Base-by-base conservation (phyloP, 2,888 invertebrate species). In the Sarcophaga subvicina region DNA sequence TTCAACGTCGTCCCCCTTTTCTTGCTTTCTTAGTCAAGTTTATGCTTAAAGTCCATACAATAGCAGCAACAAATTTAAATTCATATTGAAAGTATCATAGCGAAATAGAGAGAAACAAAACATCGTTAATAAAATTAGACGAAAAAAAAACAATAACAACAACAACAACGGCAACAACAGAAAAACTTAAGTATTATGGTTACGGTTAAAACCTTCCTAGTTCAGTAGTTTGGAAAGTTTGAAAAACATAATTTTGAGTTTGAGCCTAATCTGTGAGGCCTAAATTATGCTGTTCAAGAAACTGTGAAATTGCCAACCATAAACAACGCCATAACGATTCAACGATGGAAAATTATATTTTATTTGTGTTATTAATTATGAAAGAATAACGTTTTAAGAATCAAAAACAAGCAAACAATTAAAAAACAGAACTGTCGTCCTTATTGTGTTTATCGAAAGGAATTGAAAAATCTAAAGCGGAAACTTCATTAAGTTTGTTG, bases 151-250 rank as follows among this genome's bases (percentile, higher is more conserved):
- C n/a, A 37, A 37, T 3, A 37, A 8, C 37, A 37, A 70, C 45
- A 47, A 63, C 11, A 75, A 47, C 20, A 63, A 22, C 20, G 67
- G 25, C 45, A 67, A 62, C 11, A 12, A 49, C 45, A 62, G 63
- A 20, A 45, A 27, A 75, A 70, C 63, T 60, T 63, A 82, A 70
- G 59, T 76, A 54, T 83, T 77, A 83, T 77, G 64, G 83, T 87
- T 87, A 81, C 83, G 86, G 87, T 81, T 84, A 76, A 78, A 80
- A 81, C 60, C 59, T 77, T 78, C 76, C 64, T 70, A 75, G 80
- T 83, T 87, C 87, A 87, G 76, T 70, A 83, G 75, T 75, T 84
- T 87, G 78, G 87, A 87, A 87, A 87, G 86, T 78, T 83, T 78
- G 64, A 54, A 69, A 17, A 64, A 54, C 71, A 80, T 70, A 49